These are phyloP conservation scores for Lamproptera curius DNA, from an alignment of 2,888 invertebrate species.

Conservation along the genomic window DNA sequence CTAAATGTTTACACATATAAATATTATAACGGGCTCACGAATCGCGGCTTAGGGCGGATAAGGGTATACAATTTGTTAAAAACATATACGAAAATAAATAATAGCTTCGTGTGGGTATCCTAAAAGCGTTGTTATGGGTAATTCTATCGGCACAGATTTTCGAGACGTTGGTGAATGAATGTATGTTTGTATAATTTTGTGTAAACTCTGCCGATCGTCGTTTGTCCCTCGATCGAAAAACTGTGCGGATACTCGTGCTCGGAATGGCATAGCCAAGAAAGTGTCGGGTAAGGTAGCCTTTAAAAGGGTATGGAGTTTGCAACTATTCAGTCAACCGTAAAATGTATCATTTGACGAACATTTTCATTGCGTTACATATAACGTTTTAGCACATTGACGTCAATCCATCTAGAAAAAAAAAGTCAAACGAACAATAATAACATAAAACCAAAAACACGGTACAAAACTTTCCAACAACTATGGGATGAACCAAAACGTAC, in stretches of 20 bases:
- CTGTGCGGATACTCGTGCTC: slow-evolving; percentile 56
- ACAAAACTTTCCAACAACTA: slow-evolving; percentile 50
- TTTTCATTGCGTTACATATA: slow-evolving; percentile 75
- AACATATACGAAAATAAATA: slow-evolving; percentile 63
- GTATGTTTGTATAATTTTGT: slow-evolving; percentile 13
- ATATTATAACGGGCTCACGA: slow-evolving; percentile 59
- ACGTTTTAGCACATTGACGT: slow-evolving; percentile 73
- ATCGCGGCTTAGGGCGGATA: slow-evolving; percentile 70
- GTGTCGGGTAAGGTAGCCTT: slow-evolving; percentile 51
- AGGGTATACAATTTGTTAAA: slow-evolving; percentile 60
- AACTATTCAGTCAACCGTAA: slow-evolving; percentile 66
- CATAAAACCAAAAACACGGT: slow-evolving; percentile 61
- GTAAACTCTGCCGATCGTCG: slow-evolving; percentile 14
- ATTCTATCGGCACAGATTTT: slow-evolving; percentile 46
- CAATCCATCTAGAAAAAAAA: slow-evolving; percentile 55
- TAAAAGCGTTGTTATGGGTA: slow-evolving; percentile 69
- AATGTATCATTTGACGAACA: slow-evolving; percentile 56
- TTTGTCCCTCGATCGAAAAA: slow-evolving; percentile 39
- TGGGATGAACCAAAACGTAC: slow-evolving; percentile 54
- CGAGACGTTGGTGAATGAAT: slow-evolving; percentile 9
- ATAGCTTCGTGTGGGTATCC: slow-evolving; percentile 72
- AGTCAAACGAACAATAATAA: slow-evolving; percentile 41
- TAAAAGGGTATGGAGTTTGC: slow-evolving; percentile 58
- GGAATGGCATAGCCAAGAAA: slow-evolving; percentile 59
- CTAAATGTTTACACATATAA: slow-evolving; percentile 54